Evolutionary conservation across 2,797 vertebrate genomes (phyloP), one percentile per base, ranked within the genome.

Genomic region (Neosilurus hyrtlii): DNA sequence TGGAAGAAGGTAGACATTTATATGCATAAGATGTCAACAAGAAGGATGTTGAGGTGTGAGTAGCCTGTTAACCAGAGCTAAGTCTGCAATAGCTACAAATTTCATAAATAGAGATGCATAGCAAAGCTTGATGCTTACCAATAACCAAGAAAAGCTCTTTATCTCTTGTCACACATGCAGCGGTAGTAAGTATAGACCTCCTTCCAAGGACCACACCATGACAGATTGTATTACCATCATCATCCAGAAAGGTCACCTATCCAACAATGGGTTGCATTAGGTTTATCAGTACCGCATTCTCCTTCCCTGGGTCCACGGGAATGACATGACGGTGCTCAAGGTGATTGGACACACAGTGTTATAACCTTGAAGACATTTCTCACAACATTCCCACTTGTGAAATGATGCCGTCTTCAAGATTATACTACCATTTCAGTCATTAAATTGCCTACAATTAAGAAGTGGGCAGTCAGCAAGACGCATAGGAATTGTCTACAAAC

Each of bases 101-200:
- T 12, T 12, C 22, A 62, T 9, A 49, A 61, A 49, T 24, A 4
- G 66, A n/a, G 12, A 5, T 26, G 30, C 4, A 63, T 12, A 30
- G 9, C 24, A 22, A 26, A 61, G 35, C 3, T 16, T 35, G n/a
- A 37, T 61, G 71, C 83, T 72, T 91, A 97, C 97, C 93, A 2
- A 88, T 18, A 5, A 87, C 71, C 24, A 94, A 88, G 2, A 74
- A 79, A 52, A 94, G 80, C 0, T 82, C 83, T 0, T 84, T 72
- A 57, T 91, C 66, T 12, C 75, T 65, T 35, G 89, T 82, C 12
- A 94, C 92, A 37, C 97, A 99, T 35, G 86, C 86, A 1, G 96
- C 96, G 0, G 95, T 89, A 0, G 96, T 97, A 85, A 98, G 77
- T 56, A 97, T 81, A 0, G 95, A 93, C 22, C 88, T 92, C 0